Conservation (phyloP, 2,888 invertebrate genomes). For the Tillus elongatus region DNA sequence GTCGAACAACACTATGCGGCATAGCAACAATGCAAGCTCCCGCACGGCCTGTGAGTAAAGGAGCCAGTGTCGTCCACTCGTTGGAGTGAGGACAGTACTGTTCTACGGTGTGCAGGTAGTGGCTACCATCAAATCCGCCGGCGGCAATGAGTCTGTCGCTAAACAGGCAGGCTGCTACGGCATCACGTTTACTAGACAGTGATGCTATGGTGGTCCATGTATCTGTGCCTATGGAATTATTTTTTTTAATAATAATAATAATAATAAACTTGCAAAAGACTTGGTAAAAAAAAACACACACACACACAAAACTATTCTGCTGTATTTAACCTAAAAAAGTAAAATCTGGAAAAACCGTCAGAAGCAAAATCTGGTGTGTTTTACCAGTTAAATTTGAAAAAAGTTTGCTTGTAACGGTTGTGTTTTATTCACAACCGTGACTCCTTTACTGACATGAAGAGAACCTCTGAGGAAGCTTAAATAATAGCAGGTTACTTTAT, state of each 20-base stretch:
- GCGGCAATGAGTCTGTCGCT: conserved; percentile 75
- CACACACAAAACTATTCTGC: no score
- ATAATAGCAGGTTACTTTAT: no score
- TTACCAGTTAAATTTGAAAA: no score
- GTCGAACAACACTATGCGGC: not conserved
- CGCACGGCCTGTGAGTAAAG: conserved; percentile 74
- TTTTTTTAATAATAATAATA: conserved; percentile 7
- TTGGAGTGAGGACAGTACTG: conserved; percentile 78
- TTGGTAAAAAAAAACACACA: not conserved
- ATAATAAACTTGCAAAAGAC: not conserved
- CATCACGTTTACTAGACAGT: conserved; percentile 75
- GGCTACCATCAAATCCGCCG: conserved; percentile 87
- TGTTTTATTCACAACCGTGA: no score
- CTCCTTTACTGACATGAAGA: no score
- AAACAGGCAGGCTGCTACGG: conserved; percentile 78
- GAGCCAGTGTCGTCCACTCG: conserved; percentile 69
- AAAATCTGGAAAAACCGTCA: no score
- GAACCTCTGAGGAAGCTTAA: no score
- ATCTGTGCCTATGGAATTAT: conserved; percentile 61
- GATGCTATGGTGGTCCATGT: conserved; percentile 80
- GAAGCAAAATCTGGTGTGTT: no score
- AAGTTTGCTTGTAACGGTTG: no score
- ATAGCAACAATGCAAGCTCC: conserved; percentile 78
- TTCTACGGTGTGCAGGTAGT: conserved; percentile 79
- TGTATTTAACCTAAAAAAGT: no score